Evolutionary conservation across 2,797 vertebrate genomes (phyloP).

Genomic region (Botia almorhae): DNA sequence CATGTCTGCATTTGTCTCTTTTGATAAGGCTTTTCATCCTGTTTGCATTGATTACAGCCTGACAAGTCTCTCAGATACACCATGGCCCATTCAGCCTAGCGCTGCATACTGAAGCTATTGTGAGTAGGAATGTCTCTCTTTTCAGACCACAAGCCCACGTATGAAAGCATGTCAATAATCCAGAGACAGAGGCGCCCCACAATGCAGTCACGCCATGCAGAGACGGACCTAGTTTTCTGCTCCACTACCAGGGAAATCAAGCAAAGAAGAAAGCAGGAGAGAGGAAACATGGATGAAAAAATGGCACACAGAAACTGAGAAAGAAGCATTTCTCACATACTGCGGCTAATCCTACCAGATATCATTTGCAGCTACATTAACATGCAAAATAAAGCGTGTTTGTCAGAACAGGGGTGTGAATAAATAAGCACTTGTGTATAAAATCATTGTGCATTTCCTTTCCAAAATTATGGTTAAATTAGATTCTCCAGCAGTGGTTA

Average conservation of each 20-base stretch:
- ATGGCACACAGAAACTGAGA: constrained; percentile 53
- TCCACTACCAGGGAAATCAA: constrained; percentile 66
- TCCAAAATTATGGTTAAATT: neutral
- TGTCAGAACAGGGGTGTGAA: constrained; percentile 57
- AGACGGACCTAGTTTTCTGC: constrained; percentile 67
- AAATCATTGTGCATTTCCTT: constrained; percentile 30
- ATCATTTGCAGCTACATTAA: constrained; percentile 59
- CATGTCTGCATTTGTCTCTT: constrained; percentile 81
- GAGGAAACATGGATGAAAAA: constrained; percentile 55
- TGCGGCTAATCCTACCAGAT: constrained; percentile 61
- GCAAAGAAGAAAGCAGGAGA: constrained; percentile 54
- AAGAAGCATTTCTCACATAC: constrained; percentile 60
- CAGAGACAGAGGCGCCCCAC: constrained; percentile 74
- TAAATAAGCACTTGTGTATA: constrained; percentile 39
- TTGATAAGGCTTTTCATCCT: constrained; percentile 82
- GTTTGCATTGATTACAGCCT: constrained; percentile 84
- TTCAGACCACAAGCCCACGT: constrained; percentile 81
- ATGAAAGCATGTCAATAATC: constrained; percentile 84
- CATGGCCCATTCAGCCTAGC: constrained; percentile 75
- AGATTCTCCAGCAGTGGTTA: neutral
- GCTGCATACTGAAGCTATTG: constrained; percentile 81
- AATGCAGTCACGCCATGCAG: constrained; percentile 71
- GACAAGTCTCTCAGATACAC: constrained; percentile 79
- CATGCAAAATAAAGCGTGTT: constrained; percentile 59
- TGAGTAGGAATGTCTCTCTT: constrained; percentile 83